Base-by-base conservation (phyloP, 64 coral and sea anemone species). In the Montipora efflorescens region DNA sequence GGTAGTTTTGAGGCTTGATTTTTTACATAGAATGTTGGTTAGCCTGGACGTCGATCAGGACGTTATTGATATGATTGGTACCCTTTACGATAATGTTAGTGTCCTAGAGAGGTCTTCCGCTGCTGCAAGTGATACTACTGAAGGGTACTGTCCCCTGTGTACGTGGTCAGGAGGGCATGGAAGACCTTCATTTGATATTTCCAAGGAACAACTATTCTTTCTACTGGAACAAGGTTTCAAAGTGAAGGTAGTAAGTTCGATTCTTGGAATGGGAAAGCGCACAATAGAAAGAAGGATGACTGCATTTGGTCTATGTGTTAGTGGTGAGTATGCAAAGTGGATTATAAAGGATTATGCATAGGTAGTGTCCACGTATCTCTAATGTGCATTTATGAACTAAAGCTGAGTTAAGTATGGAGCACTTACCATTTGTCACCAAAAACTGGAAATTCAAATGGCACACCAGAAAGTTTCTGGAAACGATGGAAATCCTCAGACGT, bases 211-310 rank as follows among this genome's bases (percentile, higher is more conserved):
- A 64, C 53, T 96, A 48, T 74, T 71, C 6, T 96, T 93, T 93
- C 59, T 93, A 47, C 62, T 96, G 57, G 95, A 90, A 51, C 91
- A 96, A 47, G 87, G 77, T 14, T 93, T 96, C 71, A 93, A 76
- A 58, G 78, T 96, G 52, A 57, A 87, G 12, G 86, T 77, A 50
- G 73, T 93, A 52, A 85, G 80, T 77, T 44, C 19, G 14, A 84
- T 92, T 55, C 25, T 92, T 64, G 90, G 90, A 59, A 58, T 85
- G 16, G 20, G 22, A 44, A 84, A 92, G 81, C 8, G 69, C 55
- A 89, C 89, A 15, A 46, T 92, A 18, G 90, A 92, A 19, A 76
- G 90, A 67, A 75, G 80, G 49, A 80, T 92, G 53, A 5, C 69
- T 20, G 49, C 21, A 18, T 85, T 92, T 64, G 79, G 79, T 8